phyloP scores from a whole-genome alignment of 2,888 invertebrate species.

The Thyatira batis region DNA sequence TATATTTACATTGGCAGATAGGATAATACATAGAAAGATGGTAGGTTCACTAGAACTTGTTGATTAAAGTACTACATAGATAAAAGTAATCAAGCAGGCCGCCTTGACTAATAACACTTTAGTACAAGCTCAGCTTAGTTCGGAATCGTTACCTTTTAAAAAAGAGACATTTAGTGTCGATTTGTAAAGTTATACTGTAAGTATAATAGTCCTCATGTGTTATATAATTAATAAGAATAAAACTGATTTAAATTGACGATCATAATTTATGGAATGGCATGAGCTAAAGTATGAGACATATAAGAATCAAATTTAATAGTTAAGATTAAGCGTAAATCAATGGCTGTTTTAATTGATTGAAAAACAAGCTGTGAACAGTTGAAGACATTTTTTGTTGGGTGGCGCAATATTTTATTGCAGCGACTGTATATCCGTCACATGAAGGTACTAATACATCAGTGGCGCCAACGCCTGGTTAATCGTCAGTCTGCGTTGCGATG shows the following conservation, averaged over 20 bases:
- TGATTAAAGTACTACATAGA: too few species aligned
- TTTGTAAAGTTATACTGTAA: too few species aligned
- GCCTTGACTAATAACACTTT: neutral
- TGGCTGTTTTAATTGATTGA: too few species aligned
- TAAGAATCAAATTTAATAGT: neutral
- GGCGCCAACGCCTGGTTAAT: conserved; percentile 69
- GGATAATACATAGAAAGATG: too few species aligned
- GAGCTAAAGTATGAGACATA: neutral
- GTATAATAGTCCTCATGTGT: too few species aligned
- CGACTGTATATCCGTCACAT: conserved; percentile 62
- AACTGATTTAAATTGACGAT: neutral
- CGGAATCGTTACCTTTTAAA: neutral
- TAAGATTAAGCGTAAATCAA: too few species aligned
- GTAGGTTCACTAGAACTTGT: too few species aligned
- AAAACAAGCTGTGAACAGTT: conserved; percentile 6
- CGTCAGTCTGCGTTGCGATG: conserved; percentile 69
- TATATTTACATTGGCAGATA: too few species aligned
- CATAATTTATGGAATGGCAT: neutral
- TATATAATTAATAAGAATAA: neutral
- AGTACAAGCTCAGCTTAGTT: too few species aligned
- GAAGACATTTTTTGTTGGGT: conserved; percentile 24
- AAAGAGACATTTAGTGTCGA: too few species aligned
- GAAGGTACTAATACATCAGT: conserved; percentile 64
- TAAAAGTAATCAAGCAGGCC: neutral
- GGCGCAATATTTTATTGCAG: conserved; percentile 46